phyloP scores from a whole-genome alignment of 92 coral and sea anemone genomes.

The Zoanthus sociatus region DNA sequence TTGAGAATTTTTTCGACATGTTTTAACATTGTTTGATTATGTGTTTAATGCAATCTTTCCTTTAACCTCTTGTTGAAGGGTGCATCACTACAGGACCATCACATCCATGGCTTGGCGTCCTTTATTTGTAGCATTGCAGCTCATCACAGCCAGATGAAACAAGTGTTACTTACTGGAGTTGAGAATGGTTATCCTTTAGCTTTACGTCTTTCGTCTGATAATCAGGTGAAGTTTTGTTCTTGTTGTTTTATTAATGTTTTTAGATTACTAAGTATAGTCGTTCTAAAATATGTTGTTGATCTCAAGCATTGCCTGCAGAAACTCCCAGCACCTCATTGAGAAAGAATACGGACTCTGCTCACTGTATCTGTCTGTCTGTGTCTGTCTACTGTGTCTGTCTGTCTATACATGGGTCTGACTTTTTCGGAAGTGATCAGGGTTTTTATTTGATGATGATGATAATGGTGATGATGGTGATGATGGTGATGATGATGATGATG shows the following conservation, averaged over 20 bases:
- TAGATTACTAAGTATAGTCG: not conserved
- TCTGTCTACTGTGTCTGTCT: not conserved
- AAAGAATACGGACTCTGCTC: too few species aligned
- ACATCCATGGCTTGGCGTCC: slow-evolving; percentile 30
- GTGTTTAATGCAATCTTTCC: too few species aligned
- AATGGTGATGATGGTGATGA: not conserved
- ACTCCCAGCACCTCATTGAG: too few species aligned
- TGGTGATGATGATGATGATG: slow-evolving; percentile 2
- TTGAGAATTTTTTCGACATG: too few species aligned
- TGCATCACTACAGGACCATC: slow-evolving; percentile 32
- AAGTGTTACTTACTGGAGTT: not conserved
- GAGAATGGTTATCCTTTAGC: not conserved
- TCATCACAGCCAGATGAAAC: slow-evolving; percentile 33
- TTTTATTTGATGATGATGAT: not conserved
- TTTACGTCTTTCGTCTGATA: not conserved
- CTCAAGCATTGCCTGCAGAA: too few species aligned
- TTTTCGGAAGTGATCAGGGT: not conserved
- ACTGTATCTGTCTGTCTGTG: too few species aligned
- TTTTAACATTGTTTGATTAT: too few species aligned
- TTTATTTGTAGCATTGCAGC: slow-evolving; percentile 19
- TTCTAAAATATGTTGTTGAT: not conserved
- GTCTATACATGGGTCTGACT: not conserved
- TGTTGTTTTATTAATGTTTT: not conserved
- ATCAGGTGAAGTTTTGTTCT: not conserved
- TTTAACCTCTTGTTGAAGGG: not conserved